Evolutionary conservation across 2,888 invertebrate species (phyloP), one percentile per base, ranked within the genome.

Genomic region (Periphyllus acericola): DNA sequence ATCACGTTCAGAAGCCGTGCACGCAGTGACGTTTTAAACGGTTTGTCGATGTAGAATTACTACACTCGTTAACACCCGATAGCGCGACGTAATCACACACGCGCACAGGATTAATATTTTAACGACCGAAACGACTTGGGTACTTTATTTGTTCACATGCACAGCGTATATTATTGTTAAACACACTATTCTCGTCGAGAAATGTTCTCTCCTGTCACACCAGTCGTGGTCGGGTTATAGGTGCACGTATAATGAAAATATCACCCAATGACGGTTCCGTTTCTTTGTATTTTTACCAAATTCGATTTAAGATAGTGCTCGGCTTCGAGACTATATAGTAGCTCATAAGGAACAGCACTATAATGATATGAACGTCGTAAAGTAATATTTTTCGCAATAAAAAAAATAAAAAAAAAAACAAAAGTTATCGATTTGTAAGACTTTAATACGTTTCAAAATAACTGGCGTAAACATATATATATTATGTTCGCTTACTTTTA

Each of bases 281-380:
- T 72, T 71, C 46, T 71, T 32, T 71, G 9, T 71, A 29, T 71
- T 71, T 3, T 71, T 71, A 52, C 34, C 11, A 36, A 83, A 74
- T 83, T 74, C 36, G 55, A 83, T 83, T 83, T 83, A 55, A 60
- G 83, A 74, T 72, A 83, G 83, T 83, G 83, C 74, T 83, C 25
- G 3, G 34, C 29, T 29, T 83, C 55, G 72, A 25, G 68, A n/a
- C 40, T 46, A 36, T 14, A 46, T 14, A 14, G 14, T 1, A 55
- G 25, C 29, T 74, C 55, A 74, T 74, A 55, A 83, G 55, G 25
- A 32, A 82, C 68, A 46, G 14, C 29, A 46, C 46, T 46, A 52
- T 71, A 46, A 46, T 71, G 21, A 29, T 34, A n/a, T 46, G 34
- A 32, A 34, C n/a, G 55, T 74, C 71, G 71, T 71, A 71, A 71